Percentiles rank a stretch among this genome's conserved stretches.
These are phyloP conservation scores for Metalampra italica DNA, from an alignment of 2,888 invertebrate genomes.

Conservation along the genomic window DNA sequence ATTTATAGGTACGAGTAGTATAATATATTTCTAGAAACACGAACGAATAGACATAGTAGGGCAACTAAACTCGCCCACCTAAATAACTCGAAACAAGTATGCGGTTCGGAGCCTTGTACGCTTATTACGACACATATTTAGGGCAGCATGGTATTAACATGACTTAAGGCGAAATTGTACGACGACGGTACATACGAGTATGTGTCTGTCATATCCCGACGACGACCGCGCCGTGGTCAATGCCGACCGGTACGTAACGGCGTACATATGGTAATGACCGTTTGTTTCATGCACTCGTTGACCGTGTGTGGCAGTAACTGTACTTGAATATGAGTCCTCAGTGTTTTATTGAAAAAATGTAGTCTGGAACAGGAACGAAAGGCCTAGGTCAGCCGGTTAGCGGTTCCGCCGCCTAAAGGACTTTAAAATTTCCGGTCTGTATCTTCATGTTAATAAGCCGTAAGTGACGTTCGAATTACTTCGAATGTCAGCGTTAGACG, in stretches of 20 bases:
- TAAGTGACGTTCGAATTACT: background rate
- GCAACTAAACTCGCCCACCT: constrained; percentile 35
- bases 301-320: constrained; percentile 32
- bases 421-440: background rate
- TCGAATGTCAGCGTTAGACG: too few species aligned
- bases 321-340: constrained; percentile 30
- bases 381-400: constrained; percentile 7
- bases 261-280: constrained; percentile 51
- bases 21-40: background rate
- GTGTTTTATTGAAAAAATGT: constrained; percentile 28
- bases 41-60: background rate
- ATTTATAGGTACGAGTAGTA: too few species aligned
- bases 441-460: background rate
- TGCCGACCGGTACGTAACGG: constrained; percentile 46
- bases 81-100: constrained; percentile 40
- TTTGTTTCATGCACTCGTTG: constrained; percentile 29
- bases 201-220: background rate
- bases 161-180: constrained; percentile 45
- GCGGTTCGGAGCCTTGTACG: constrained; percentile 51
- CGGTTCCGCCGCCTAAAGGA: constrained; percentile 17
- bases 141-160: constrained; percentile 51
- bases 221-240: constrained; percentile 49
- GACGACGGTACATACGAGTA: constrained; percentile 6
- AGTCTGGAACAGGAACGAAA: constrained; percentile 15
- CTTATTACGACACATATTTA: constrained; percentile 46